A percentile compares a stretch with the other conserved stretches of the same genome.
phyloP scores from a whole-genome alignment of 2,113 vertebrate species.

The Coregonus clupeaformis region DNA sequence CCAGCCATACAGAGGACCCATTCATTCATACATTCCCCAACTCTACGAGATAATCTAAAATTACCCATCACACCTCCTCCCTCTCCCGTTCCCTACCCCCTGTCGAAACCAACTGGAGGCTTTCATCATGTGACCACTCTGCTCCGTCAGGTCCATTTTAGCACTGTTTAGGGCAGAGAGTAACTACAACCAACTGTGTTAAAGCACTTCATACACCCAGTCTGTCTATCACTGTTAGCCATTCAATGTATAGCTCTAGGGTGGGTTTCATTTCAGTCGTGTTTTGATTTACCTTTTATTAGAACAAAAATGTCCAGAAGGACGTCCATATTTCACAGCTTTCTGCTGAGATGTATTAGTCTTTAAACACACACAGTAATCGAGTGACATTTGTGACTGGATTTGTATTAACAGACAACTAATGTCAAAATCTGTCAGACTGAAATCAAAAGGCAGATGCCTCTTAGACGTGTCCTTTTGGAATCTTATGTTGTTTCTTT shows the following conservation, averaged over 20 bases:
- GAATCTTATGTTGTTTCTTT: not conserved
- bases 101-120: conserved; percentile 45
- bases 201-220: conserved; percentile 3
- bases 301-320: no score
- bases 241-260: not conserved
- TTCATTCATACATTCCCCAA: conserved; percentile 73
- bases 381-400: no score
- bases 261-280: not conserved
- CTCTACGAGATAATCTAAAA: conserved; percentile 63
- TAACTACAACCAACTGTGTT: conserved; percentile 9
- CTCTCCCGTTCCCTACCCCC: conserved; percentile 20
- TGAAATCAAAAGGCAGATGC: no score
- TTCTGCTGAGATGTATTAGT: no score
- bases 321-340: no score
- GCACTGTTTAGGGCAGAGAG: conserved; percentile 26
- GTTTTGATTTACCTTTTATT: no score
- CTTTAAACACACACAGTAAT: no score
- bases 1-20: conserved; percentile 64
- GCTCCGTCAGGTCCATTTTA: conserved; percentile 17
- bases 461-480: not conserved
- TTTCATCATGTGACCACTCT: conserved; percentile 52
- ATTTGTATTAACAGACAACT: no score
- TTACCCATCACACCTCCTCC: conserved; percentile 64
- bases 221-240: not conserved
- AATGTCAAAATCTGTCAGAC: no score